These are phyloP conservation scores for Lycopodina hypogea DNA, from an alignment of 37 sponge, comb jelly and placozoan species.

Conservation along the genomic window DNA sequence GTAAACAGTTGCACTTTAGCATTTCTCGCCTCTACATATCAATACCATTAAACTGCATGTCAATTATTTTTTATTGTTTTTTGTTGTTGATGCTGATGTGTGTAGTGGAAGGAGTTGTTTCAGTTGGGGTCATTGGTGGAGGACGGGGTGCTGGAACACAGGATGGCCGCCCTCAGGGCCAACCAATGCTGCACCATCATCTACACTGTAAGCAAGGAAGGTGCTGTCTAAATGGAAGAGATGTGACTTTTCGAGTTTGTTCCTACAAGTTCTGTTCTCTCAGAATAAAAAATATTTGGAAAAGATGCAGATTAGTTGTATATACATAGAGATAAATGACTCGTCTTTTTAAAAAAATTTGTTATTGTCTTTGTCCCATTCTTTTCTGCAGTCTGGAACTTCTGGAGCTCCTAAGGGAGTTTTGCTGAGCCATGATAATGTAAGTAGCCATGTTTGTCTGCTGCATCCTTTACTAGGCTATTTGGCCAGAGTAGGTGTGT, in stretches of 20 bases:
- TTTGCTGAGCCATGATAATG: slow-evolving; percentile 96
- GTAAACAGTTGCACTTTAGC: no score
- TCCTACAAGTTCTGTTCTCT: background rate
- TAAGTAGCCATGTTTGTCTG: slow-evolving; percentile 31
- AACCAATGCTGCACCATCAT: slow-evolving; percentile 75
- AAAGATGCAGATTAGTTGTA: no score
- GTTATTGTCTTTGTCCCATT: no score
- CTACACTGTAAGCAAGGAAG: slow-evolving; percentile 64
- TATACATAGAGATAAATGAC: no score
- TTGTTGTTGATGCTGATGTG: background rate
- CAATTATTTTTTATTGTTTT: background rate
- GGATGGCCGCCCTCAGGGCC: slow-evolving; percentile 45
- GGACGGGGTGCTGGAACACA: slow-evolving; percentile 23
- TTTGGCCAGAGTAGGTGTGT: no score
- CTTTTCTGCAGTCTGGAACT: slow-evolving; percentile 73
- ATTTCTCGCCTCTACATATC: no score
- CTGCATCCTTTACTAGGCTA: no score
- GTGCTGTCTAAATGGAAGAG: no score
- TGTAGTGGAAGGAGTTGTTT: slow-evolving; percentile 67
- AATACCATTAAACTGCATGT: no score
- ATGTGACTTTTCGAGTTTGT: background rate
- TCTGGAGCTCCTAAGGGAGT: slow-evolving; percentile 89
- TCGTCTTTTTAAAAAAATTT: no score
- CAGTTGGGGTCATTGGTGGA: slow-evolving; percentile 18
- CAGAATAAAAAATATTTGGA: no score